phyloP scores from a whole-genome alignment of 2,888 invertebrate genomes.

The Rhagophthalmus giganteus region DNA sequence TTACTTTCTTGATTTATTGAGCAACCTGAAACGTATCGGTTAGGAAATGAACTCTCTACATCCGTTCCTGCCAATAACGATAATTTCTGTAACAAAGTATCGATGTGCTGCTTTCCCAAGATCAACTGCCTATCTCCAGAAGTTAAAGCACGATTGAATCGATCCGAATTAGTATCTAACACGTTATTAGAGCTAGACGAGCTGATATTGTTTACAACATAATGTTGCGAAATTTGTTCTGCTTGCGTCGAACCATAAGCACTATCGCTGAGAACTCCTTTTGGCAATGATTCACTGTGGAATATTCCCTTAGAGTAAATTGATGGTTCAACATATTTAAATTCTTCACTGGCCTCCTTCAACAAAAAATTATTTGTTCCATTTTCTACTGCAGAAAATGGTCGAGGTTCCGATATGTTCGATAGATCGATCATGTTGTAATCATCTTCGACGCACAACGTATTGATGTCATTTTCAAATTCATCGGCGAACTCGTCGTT shows the following conservation, averaged over 20 bases:
- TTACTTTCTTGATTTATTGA: slow-evolving; percentile 41
- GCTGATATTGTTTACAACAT: slow-evolving; percentile 1
- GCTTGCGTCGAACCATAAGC: slow-evolving; percentile 16
- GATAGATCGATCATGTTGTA: slow-evolving; percentile 49
- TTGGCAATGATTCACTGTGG: slow-evolving; percentile 6
- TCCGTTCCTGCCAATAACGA: slow-evolving; percentile 37
- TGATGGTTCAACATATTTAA: slow-evolving; percentile 2
- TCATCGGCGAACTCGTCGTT: slow-evolving; percentile 58
- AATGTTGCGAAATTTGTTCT: neutral
- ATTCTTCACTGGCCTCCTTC: slow-evolving; percentile 6
- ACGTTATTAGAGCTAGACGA: slow-evolving; percentile 6
- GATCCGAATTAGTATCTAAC: slow-evolving; percentile 1
- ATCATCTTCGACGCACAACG: slow-evolving; percentile 52
- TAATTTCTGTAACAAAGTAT: slow-evolving; percentile 50
- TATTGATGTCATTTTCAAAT: slow-evolving; percentile 64
- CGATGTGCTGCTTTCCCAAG: slow-evolving; percentile 49
- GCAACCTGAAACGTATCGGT: slow-evolving; percentile 51
- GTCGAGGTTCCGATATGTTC: slow-evolving; percentile 20
- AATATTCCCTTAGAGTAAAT: slow-evolving; percentile 9
- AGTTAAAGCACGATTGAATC: slow-evolving; percentile 3
- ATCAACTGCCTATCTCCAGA: slow-evolving; percentile 39
- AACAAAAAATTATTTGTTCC: slow-evolving; percentile 16
- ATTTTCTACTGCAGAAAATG: slow-evolving; percentile 28
- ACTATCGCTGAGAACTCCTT: slow-evolving; percentile 12
- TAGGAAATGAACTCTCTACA: slow-evolving; percentile 39